Conservation (phyloP, 2,888 invertebrate genomes). For the Amiota minor region DNA sequence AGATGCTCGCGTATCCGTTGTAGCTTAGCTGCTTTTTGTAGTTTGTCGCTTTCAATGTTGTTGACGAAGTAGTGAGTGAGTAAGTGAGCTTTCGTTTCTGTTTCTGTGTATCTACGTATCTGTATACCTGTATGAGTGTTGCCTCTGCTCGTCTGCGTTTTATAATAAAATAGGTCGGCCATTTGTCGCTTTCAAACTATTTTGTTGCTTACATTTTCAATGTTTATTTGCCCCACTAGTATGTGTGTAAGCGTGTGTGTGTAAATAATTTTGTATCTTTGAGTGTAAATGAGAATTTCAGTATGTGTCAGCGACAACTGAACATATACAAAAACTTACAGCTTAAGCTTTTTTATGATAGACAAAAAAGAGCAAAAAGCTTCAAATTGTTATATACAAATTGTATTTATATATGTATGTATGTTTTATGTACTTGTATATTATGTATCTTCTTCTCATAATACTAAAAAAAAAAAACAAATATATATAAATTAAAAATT, state of each 20-base stretch:
- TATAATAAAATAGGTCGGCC: constrained; percentile 47
- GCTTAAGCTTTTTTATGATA: not conserved
- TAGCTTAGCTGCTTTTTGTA: constrained; percentile 31
- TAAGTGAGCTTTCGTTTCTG: constrained; percentile 2
- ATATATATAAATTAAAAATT: not conserved
- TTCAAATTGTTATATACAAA: constrained; percentile 10
- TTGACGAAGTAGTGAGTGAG: not conserved
- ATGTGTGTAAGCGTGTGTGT: constrained; percentile 1
- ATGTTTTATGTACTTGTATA: not conserved
- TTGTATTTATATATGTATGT: constrained; percentile 8
- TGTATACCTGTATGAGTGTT: constrained; percentile 1
- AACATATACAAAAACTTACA: not conserved
- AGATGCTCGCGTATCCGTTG: constrained; percentile 36
- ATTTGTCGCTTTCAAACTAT: constrained; percentile 19
- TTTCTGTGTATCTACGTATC: not conserved
- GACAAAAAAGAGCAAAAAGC: constrained; percentile 17
- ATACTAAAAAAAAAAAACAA: not conserved
- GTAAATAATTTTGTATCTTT: constrained; percentile 1
- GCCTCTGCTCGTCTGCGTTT: constrained; percentile 38
- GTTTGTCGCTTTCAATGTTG: constrained; percentile 5
- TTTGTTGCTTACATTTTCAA: constrained; percentile 14
- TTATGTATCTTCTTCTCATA: not conserved
- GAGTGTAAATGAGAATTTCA: not conserved
- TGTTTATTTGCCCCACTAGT: constrained; percentile 24
- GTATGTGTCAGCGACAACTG: not conserved